Evolutionary conservation across 2,113 vertebrate species (phyloP), one percentile per base, ranked within the genome.

Genomic region (Pygoscelis antarcticus): DNA sequence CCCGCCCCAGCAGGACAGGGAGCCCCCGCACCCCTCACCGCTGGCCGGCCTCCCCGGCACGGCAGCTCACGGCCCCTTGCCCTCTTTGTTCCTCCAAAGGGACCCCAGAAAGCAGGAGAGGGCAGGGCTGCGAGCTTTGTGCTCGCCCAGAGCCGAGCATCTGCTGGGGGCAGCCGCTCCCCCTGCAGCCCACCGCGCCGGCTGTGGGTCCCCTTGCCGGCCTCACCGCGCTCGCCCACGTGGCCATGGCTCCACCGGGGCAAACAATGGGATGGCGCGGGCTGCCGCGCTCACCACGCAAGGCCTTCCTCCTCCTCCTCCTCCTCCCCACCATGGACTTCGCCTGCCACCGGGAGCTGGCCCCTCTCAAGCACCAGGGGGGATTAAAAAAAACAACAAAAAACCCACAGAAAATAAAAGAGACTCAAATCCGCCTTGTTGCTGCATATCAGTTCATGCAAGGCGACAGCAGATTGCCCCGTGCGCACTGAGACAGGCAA

Each of bases 71-170:
- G 9, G 82, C 86, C 93, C 77, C 85, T 75, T n/a, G 36, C 65
- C 84, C 89, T 91, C 95, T 98, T 98, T 98, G 97, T 98, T 98
- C 96, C 89, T 64, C 74, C 11, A 12, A 32, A 97, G 96, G 93
- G 96, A 97, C 95, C 94, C 94, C 82, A 36, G 97, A 95, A 97
- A 95, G 94, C 95, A 92, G 87, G 94, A 84, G 95, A 97, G 96
- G 95, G 96, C 83, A 97, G 97, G 96, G 95, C 97, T 94, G 97
- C 0, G 92, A 98, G 97, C 97, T 97, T 98, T 97, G 96, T 97
- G 87, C 96, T 97, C 90, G 89, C 91, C 88, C 93, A 81, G 82
- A 85, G 92, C 94, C 82, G 90, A 92, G 98, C 97, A 98, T 98
- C 97, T 97, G 97, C 92, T 83, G 70, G 87, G 93, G 85, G 76